These are phyloP conservation scores for Halcyon chelicuti DNA, from an alignment of 2,797 vertebrate species.

Conservation along the genomic window DNA sequence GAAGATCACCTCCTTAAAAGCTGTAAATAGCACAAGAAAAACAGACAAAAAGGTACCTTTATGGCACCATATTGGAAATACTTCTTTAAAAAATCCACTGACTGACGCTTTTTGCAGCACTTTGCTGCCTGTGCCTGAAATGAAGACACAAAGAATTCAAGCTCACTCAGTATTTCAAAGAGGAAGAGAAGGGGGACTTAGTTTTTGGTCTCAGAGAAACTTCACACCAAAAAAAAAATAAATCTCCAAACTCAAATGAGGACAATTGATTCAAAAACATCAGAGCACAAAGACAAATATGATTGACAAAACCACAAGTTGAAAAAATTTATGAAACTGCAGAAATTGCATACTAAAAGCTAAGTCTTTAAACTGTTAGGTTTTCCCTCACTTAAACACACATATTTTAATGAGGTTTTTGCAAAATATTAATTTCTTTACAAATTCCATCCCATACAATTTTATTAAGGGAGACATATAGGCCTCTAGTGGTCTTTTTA, in stretches of 20 bases:
- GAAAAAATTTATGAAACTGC: neutral
- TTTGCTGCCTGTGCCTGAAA: neutral
- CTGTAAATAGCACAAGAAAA: neutral
- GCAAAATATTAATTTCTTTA: neutral
- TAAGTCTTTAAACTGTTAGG: neutral
- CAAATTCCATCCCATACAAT: neutral
- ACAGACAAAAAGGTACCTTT: neutral
- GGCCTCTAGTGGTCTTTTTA: conserved; percentile 25
- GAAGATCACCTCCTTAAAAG: neutral
- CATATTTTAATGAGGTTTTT: neutral
- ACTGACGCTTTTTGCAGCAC: neutral
- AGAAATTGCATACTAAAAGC: neutral
- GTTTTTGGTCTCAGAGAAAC: neutral
- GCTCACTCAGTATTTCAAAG: neutral
- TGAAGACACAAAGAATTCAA: neutral
- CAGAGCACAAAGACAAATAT: neutral
- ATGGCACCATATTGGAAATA: neutral
- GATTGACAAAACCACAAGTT: neutral
- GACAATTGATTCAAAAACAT: neutral
- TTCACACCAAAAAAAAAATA: neutral
- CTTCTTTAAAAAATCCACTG: neutral
- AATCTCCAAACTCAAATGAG: neutral
- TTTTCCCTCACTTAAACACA: neutral
- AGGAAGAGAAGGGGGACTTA: neutral
- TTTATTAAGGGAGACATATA: conserved; percentile 22